Base-by-base conservation (phyloP, 2,113 vertebrate genomes). In the Archocentrus centrarchus region DNA sequence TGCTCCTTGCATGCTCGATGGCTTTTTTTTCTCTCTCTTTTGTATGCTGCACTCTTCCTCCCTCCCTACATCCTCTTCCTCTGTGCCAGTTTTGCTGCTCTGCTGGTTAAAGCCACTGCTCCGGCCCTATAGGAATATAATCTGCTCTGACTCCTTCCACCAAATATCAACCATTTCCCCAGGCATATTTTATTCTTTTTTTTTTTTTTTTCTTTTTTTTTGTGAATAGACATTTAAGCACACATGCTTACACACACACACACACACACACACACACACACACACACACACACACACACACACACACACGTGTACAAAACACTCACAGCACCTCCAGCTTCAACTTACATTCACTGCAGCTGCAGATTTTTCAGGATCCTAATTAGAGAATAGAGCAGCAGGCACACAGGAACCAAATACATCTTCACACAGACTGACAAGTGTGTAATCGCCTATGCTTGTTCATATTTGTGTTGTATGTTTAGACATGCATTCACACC, bases 71-170 rank as follows among this genome's bases (percentile, higher is more conserved):
- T 57, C 83, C 61, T 82, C 68, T 44, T 5, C 50, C 30, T 80
- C 75, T 5, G 32, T 77, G 47, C 57, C 86, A 73, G 63, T n/a
- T 22, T 83, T 77, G 47, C 76, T 82, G 17, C 82, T 73, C 17
- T 37, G 14, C 47, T 61, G 59, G 37, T 80, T 59, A 18, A 63
- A 88, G 39, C 76, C 24, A 2, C 81, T 27, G 13, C 77, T 44
- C 24, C 1, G 14, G 27, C 47, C 68, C 61, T 58, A 5, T 3
- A 53, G 75, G 83, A 75, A 75, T 32, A 75, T 59, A 68, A 66
- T 84, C 37, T 47, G 53, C 62, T 13, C 27, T 22, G 61, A 63
- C 22, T 82, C 59, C 47, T 75, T 39, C 7, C 50, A 3, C 66
- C 44, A 79, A 81, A 70, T 79, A 82, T 64, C 78, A 70, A 11